Evolutionary conservation across 92 coral and sea anemone genomes (phyloP), one percentile per base, ranked within the genome.

Genomic region (Montipora capitata): DNA sequence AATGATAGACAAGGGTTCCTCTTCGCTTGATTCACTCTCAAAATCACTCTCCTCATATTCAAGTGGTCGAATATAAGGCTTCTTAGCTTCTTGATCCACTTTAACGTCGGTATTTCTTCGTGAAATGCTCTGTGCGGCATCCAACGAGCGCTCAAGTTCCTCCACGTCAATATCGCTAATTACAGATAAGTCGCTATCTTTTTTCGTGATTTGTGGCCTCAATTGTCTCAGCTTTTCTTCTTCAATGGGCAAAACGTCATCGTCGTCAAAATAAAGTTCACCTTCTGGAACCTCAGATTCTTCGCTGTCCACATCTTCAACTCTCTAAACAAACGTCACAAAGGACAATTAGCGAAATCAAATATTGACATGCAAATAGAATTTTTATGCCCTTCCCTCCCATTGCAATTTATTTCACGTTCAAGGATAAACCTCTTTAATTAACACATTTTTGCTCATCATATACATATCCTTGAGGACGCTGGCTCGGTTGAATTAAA

Each of bases 11-110:
- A 98, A 87, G 3, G 93, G 92, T 5, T 84, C 68, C 27, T 86
- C 56, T 45, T 92, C 97, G 48, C 98, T 95, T n/a, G 93, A 91
- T 4, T 92, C 95, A 78, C 92, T 91, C 27, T 93, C 99, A 41
- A 88, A 81, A 15, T 97, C 99, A 79, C 99, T 97, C 64, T 92
- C 97, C 16, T 82, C 96, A 40, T 82, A 86, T 20, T 95, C 96
- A 68, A 95, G 80, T 10, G 93, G 96, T 20, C 87, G 88, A 62
- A 92, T 79, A 59, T 77, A 88, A 5, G 95, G 88, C 38, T 77
- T 89, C 27, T 64, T 86, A 17, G 68, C 80, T 10, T 5, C 52
- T 27, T 80, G 86, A 35, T 45, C 83, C 61, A 74, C 91, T 13
- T 45, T 27, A 9, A 18, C 84, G 15, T 83, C 87, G 44, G 70